These are phyloP conservation scores for Litoditis marina DNA, from an alignment of 2,888 invertebrate species.

Conservation along the genomic window DNA sequence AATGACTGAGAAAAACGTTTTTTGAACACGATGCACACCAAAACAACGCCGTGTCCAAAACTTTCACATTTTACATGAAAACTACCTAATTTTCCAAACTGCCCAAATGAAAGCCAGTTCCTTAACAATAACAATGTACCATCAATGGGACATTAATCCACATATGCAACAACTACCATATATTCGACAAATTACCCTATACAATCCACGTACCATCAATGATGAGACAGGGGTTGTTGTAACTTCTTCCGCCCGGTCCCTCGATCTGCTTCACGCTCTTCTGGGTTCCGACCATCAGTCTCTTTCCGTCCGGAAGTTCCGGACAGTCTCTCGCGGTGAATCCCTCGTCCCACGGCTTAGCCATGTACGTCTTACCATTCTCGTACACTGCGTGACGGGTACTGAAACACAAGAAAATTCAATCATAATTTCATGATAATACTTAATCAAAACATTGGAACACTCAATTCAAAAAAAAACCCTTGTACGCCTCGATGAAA, in stretches of 20 bases:
- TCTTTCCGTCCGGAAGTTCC: constrained; percentile 32
- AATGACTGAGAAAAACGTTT: too few species aligned
- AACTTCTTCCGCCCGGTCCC: constrained; percentile 25
- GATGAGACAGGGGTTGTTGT: constrained; percentile 26
- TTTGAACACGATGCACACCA: too few species aligned
- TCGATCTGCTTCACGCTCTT: constrained; percentile 30
- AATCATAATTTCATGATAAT: too few species aligned
- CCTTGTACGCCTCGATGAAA: neutral
- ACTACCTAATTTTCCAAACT: too few species aligned
- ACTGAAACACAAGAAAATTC: constrained; percentile 8
- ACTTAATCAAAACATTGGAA: neutral
- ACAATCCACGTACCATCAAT: constrained; percentile 29
- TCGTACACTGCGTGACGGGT: constrained; percentile 23
- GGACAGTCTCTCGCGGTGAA: constrained; percentile 17
- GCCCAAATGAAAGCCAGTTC: too few species aligned
- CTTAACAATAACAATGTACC: too few species aligned
- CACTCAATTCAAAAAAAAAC: neutral
- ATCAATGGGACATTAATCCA: too few species aligned
- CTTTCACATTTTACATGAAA: too few species aligned
- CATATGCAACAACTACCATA: neutral
- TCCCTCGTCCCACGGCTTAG: constrained; percentile 14
- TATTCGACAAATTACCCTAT: too few species aligned
- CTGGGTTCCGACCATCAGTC: constrained; percentile 25
- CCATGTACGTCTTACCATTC: constrained; percentile 27
- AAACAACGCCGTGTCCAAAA: too few species aligned